Base-by-base conservation (phyloP, 2,113 vertebrate species). In the Cyanistes caeruleus region DNA sequence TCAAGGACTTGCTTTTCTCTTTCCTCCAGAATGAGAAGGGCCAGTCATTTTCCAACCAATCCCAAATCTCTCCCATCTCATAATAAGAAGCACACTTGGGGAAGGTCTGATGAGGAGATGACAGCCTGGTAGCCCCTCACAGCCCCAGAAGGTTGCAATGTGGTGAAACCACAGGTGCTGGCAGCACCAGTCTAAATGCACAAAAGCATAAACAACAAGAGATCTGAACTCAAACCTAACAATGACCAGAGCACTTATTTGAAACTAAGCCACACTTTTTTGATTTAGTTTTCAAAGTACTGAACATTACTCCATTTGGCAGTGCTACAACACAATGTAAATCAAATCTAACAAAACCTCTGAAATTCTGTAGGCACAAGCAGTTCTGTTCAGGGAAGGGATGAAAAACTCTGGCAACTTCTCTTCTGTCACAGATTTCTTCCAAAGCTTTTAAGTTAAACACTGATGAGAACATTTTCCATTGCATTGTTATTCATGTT, bases 401-500 rank as follows among this genome's bases (percentile, higher is more conserved):
- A 70, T 48, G 55, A 73, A 91, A 79, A 89, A 62, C 39, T 53
- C 69, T 46, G 46, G 84, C 62, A 53, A 65, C 23, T 67, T 64
- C 37, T 65, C 48, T 87, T 91, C 67, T 82, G 75, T 67, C 70
- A 56, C 39, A 65, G 65, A 91, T 87, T 80, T 80, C 55, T 87
- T 91, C 82, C 59, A 83, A 95, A 87, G 46, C 28, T 89, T 74
- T 84, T 92, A 76, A 72, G 37, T 82, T 52, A 94, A 79, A 93
- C 73, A 81, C 67, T 44, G 77, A 65, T 5, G 1, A 87, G 81
- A 85, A 91, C 46, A 83, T 90, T 95, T 96, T 87, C 79, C 72
- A 83, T 60, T 43, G 27, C 30, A 23, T 69, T 76, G 79, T 82
- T 83, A 79, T 48, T 72, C 44, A 31, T 22, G 13, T 73, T 93